phyloP scores from a whole-genome alignment of 2,113 vertebrate genomes.

The Montifringilla adamsi region DNA sequence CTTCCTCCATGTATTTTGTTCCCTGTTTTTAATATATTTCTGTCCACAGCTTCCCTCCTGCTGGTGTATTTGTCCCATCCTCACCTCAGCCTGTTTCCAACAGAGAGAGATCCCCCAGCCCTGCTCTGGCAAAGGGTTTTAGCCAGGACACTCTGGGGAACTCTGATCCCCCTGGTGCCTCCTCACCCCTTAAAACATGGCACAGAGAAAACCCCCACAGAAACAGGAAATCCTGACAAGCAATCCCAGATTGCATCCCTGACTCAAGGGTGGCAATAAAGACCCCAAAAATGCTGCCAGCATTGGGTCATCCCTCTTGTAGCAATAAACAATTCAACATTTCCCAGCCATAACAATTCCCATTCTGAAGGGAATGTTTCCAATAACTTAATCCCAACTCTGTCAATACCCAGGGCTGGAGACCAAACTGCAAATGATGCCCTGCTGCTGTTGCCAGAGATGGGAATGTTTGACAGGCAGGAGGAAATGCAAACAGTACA shows the following conservation, averaged over 20 bases:
- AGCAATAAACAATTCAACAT: not conserved
- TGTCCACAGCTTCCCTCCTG: not conserved
- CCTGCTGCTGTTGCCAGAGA: not conserved
- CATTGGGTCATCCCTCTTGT: not conserved
- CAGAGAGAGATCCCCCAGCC: not conserved
- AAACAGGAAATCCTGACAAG: not conserved
- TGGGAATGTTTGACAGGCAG: not conserved
- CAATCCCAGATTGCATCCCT: not conserved
- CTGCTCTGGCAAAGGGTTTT: not conserved
- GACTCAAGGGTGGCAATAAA: not conserved
- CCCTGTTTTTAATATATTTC: not conserved
- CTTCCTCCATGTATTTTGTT: not conserved
- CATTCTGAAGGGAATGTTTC: not conserved
- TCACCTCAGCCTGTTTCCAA: not conserved
- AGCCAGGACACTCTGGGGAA: not conserved
- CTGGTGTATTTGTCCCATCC: not conserved
- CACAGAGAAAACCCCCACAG: not conserved
- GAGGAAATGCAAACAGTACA: not conserved
- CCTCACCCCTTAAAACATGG: fast-evolving
- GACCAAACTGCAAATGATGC: not conserved
- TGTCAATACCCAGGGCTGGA: not conserved
- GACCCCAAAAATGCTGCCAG: not conserved
- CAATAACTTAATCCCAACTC: not conserved
- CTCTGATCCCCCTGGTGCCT: fast-evolving
- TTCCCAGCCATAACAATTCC: not conserved